Percentiles rank a stretch among this genome's conserved stretches.
Evolutionary conservation across 2,888 invertebrate genomes (phyloP).

Genomic region (Caenorhabditis japonica): DNA sequence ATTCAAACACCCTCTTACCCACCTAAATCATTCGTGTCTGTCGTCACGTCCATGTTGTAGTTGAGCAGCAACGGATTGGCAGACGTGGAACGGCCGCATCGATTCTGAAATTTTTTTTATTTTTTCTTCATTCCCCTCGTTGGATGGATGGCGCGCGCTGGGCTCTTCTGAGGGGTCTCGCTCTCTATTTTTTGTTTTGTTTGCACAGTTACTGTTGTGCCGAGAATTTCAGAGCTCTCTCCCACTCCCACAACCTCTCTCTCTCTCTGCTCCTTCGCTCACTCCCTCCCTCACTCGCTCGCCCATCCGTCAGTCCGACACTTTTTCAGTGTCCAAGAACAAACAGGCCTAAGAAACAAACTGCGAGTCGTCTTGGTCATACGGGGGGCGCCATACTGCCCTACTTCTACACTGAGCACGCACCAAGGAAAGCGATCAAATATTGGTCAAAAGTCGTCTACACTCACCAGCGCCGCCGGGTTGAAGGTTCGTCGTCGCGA

Average conservation of each 20-base stretch:
- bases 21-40: slow-evolving; percentile 68
- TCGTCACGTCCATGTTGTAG: slow-evolving; percentile 66
- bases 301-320: slow-evolving; percentile 27
- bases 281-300: slow-evolving; percentile 8
- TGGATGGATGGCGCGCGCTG: slow-evolving; percentile 37
- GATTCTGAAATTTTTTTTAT: slow-evolving; percentile 49
- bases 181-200: too few species aligned
- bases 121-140: slow-evolving; percentile 3
- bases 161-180: slow-evolving; percentile 44
- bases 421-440: slow-evolving; percentile 4
- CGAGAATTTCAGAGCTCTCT: slow-evolving; percentile 43
- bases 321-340: slow-evolving; percentile 51
- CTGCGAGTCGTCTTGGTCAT: slow-evolving; percentile 29
- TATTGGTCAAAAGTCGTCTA: slow-evolving; percentile 39
- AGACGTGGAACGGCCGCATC: slow-evolving; percentile 61
- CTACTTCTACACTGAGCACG: slow-evolving; percentile 21
- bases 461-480: slow-evolving; percentile 57
- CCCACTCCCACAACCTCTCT: slow-evolving; percentile 1
- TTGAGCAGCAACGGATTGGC: slow-evolving; percentile 61
- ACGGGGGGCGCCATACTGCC: slow-evolving; percentile 43
- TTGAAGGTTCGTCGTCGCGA: slow-evolving; percentile 62
- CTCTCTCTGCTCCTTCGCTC: slow-evolving; percentile 11
- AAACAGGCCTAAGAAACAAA: slow-evolving; percentile 26
- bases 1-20: slow-evolving; percentile 21
- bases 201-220: slow-evolving; percentile 47